A percentile compares a stretch with the other conserved stretches of the same genome.
These are phyloP conservation scores for Acanthis flammea DNA, from an alignment of 2,797 vertebrate genomes.

Conservation along the genomic window DNA sequence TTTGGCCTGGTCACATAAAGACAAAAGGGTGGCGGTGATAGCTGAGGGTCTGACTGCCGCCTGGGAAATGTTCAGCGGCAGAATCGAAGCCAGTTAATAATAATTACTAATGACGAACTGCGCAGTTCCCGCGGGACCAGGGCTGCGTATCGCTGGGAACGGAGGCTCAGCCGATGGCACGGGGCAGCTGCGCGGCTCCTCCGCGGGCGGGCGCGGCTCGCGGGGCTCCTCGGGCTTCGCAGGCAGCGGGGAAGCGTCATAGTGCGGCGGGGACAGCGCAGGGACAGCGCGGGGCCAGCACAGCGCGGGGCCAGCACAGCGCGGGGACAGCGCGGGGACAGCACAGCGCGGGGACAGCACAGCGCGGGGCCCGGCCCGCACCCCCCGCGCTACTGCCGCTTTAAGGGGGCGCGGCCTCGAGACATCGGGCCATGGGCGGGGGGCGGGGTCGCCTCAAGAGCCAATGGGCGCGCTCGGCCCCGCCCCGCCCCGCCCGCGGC, in stretches of 20 bases:
- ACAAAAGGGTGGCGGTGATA: accelerated
- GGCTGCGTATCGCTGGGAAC: background rate
- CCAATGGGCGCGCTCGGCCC: background rate
- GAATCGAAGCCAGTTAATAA: too few relatives aligned
- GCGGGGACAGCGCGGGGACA: too few relatives aligned
- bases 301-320: too few relatives aligned
- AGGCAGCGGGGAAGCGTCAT: background rate
- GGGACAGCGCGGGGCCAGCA: too few relatives aligned
- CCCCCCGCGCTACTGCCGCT: background rate
- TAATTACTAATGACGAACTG: background rate
- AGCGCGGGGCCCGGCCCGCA: background rate
- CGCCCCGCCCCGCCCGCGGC: background rate
- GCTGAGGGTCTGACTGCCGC: background rate
- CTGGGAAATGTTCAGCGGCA: background rate
- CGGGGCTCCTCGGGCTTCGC: background rate
- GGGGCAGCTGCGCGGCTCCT: background rate
- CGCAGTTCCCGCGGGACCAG: background rate
- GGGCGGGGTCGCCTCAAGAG: background rate
- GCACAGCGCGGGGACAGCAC: too few relatives aligned
- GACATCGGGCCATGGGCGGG: background rate
- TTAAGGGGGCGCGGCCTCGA: background rate
- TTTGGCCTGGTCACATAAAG: accelerated
- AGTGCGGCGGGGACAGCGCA: background rate
- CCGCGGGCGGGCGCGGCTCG: background rate
- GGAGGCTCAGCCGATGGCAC: background rate